Evolutionary conservation across 1,140 invertebrate genomes (phyloP).

Genomic region (Ceratina australensis): DNA sequence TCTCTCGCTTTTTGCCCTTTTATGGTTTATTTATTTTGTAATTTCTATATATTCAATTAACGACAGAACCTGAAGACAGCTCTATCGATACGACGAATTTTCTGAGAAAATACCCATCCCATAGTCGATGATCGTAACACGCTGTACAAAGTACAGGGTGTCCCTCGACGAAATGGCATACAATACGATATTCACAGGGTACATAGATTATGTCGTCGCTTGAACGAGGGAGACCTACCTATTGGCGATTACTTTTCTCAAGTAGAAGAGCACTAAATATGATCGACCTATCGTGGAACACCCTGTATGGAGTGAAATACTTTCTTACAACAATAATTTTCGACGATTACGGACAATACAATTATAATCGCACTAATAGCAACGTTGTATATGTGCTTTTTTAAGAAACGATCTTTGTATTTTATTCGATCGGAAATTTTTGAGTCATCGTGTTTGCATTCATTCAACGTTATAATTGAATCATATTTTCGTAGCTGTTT

Average conservation of each 20-base stretch:
- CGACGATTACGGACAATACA: conserved; percentile 43
- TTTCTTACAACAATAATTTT: conserved; percentile 52
- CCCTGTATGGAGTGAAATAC: conserved; percentile 62
- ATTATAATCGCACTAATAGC: conserved; percentile 57
- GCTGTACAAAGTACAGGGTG: conserved; percentile 61
- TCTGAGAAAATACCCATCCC: conserved; percentile 57
- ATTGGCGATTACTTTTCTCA: conserved; percentile 10
- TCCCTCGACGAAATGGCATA: conserved; percentile 52
- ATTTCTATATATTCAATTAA: conserved; percentile 24
- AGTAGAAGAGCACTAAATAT: conserved; percentile 15
- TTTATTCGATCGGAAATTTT: conserved; percentile 61
- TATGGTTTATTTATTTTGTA: conserved; percentile 36
- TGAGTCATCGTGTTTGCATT: conserved; percentile 42
- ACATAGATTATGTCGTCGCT: conserved; percentile 1
- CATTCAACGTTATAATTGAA: conserved; percentile 57
- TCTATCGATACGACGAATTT: conserved; percentile 59
- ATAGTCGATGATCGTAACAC: conserved; percentile 54
- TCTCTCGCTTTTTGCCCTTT: conserved; percentile 57
- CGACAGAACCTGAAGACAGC: conserved; percentile 44
- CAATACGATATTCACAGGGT: conserved; percentile 16
- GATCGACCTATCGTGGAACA: conserved; percentile 60
- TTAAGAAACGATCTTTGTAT: conserved; percentile 50
- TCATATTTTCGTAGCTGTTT: conserved; percentile 37
- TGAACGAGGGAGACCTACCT: conserved; percentile 46
- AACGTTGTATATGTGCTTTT: conserved; percentile 45